Base-by-base conservation (phyloP, 2,797 vertebrate species). In the Muraenolepis orangiensis region DNA sequence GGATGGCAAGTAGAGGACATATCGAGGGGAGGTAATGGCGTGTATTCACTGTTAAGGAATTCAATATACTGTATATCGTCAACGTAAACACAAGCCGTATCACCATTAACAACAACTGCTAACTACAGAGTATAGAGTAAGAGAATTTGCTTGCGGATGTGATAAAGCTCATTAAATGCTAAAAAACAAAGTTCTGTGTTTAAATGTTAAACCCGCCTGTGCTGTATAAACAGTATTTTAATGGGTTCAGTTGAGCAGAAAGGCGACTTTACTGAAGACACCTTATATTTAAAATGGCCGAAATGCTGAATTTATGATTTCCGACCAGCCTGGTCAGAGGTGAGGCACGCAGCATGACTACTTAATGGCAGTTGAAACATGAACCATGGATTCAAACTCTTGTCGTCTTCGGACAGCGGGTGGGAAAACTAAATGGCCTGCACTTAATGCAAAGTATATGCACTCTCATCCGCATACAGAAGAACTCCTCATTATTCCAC, bases 401-500 rank as follows among this genome's bases (percentile, higher is more conserved):
- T 68, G 4, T 6, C 20, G n/a, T 4, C 40, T 72, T 13, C 1
- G 4, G 8, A n/a, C 6, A 26, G 14, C 13, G 4, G 6, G 36
- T 42, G 36, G 10, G 10, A 29, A 14, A 18, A 29, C 13, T 16
- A 40, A 40, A 36, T 12, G 20, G 34, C 69, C n/a, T 23, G 34
- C 69, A 70, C 69, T 26, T 70, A 14, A 23, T 69, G 29, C 57
- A 8, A 70, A 26, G 31, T 29, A 26, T 67, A 23, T 30, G 20
- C 14, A 16, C 69, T 72, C 6, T 40, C 40, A 42, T 72, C 0
- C 42, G 42, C 5, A 67, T 31, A 2, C 10, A 28, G 6, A 69
- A 72, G 7, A n/a, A 70, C 31, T 32, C 13, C 7, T 20, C 40
- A 72, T 57, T 57, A 72, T 30, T 72, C 70, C 30, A 29, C 70